Base-by-base conservation (phyloP, 1,140 invertebrate genomes). In the Drosophila leontia region DNA sequence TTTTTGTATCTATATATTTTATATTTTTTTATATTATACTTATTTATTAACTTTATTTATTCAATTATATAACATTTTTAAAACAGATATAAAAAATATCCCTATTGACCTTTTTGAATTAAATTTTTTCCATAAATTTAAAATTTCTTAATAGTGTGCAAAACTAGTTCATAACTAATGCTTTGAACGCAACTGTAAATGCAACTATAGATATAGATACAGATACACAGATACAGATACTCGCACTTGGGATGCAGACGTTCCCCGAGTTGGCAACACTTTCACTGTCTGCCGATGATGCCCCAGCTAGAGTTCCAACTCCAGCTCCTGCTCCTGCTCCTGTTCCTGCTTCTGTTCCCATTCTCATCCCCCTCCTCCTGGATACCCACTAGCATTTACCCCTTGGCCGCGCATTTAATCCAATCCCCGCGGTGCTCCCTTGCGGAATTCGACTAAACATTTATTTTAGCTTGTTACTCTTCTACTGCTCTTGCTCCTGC, bases 401-500 rank as follows among this genome's bases (percentile, higher is more conserved):
- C 56, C 62, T 17, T 64, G 41, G 29, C 9, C 37, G 56, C 17
- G 26, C 55, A 34, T 34, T 61, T 62, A 64, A 64, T 61, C 56
- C 57, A 62, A 64, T 23, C 29, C 13, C 19, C 62, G 34, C 61
- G 55, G 34, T 23, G 35, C 23, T 26, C 19, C 53, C 26, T 34
- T 19, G 29, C 56, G 39, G 39, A 44, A 61, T 62, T 63, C 60
- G 59, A 65, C 74, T 72, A 63, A 78, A 80, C 82, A 84, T 84
- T 84, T 84, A 84, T 84, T 85, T 85, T 63, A 68, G 64, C 82
- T 84, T 85, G 82, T 85, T 85, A 80, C 75, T 80, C 47, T 51
- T 15, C 39, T 23, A 15, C 11, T 29, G 47, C 7, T n/a, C 23
- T 4, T 48, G 23, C 13, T 26, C 13, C 19, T 47, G 17, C 3